Percentiles rank a stretch among this genome's conserved stretches.
Evolutionary conservation across 35 echinoderm and acorn worm species (phyloP).

Genomic region (Strongylocentrotus purpuratus): DNA sequence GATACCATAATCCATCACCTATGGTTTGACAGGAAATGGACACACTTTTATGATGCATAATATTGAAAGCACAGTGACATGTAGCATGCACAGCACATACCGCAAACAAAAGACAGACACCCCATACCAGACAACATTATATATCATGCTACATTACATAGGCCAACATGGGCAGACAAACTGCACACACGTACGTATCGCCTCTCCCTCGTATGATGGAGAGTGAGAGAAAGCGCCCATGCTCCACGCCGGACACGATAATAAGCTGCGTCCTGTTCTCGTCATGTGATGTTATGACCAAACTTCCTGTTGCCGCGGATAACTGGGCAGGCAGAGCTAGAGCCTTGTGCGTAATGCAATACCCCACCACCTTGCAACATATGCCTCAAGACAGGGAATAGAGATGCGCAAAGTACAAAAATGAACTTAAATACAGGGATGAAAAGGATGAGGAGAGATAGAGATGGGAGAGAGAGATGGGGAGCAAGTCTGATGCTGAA

Average conservation of each 20-base stretch:
- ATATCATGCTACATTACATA: slow-evolving; percentile 12
- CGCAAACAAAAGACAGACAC: background rate
- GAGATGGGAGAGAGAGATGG: background rate
- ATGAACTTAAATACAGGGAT: slow-evolving; percentile 12
- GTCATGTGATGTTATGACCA: slow-evolving; percentile 53
- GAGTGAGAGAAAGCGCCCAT: background rate
- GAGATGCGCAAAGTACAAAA: background rate
- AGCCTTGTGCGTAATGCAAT: slow-evolving; percentile 51
- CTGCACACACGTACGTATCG: background rate
- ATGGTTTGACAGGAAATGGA: background rate
- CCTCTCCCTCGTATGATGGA: background rate
- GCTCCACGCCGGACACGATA: slow-evolving; percentile 35
- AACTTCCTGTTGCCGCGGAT: slow-evolving; percentile 35
- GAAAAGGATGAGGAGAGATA: background rate
- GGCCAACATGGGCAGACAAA: background rate
- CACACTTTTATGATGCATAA: background rate
- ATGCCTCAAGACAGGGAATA: background rate
- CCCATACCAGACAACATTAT: background rate
- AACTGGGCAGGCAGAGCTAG: slow-evolving; percentile 32
- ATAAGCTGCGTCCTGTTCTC: slow-evolving; percentile 51
- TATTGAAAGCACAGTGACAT: background rate
- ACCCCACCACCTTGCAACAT: slow-evolving; percentile 20
- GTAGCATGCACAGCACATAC: background rate
- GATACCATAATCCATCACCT: background rate
- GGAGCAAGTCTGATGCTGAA: background rate